Conservation (phyloP, 2,113 vertebrate species). For the Tachycineta bicolor region DNA sequence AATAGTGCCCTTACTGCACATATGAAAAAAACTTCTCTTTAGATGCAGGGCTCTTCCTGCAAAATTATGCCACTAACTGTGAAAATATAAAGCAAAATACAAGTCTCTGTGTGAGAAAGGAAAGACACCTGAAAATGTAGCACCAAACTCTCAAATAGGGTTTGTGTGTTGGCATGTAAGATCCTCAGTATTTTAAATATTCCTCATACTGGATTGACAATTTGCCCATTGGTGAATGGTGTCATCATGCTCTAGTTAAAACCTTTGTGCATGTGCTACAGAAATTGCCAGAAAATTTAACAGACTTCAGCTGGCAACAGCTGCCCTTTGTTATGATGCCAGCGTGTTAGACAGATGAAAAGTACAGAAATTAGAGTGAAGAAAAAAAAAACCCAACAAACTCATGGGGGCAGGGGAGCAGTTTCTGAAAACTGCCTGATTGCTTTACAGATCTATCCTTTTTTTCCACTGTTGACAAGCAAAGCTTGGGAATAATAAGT, state of each 20-base stretch:
- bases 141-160: not conserved
- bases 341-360: not conserved
- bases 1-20: not conserved
- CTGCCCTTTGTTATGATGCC: not conserved
- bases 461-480: conserved; percentile 27
- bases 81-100: not conserved
- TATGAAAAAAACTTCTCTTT: not conserved
- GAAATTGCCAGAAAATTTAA: not conserved
- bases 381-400: not conserved
- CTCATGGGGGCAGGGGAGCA: not conserved
- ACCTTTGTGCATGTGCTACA: not conserved
- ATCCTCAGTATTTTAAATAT: not conserved
- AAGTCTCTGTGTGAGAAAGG: not conserved
- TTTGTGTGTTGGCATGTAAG: not conserved
- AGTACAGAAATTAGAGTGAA: not conserved
- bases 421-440: conserved; percentile 31
- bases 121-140: not conserved
- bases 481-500: conserved; percentile 45
- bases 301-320: not conserved
- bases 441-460: conserved; percentile 41
- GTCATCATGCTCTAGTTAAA: not conserved
- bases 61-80: not conserved
- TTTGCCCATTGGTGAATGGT: not conserved
- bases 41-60: not conserved
- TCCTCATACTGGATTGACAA: not conserved